phyloP scores from a whole-genome alignment of 2,888 invertebrate species.

The Macrosoma leucophasiata region DNA sequence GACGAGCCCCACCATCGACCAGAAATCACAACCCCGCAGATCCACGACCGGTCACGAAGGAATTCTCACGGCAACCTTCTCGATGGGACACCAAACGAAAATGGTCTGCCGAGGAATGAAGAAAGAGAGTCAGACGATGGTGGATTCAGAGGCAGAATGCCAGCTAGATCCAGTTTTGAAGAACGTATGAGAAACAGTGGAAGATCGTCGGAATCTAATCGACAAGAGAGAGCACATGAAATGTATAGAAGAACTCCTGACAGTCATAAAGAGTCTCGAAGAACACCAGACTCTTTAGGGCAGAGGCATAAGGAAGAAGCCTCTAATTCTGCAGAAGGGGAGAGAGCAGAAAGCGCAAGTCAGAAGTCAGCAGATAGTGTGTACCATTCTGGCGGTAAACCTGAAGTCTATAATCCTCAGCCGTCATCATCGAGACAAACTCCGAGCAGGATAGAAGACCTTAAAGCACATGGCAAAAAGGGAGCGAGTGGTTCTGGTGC shows the following conservation, averaged over 20 bases:
- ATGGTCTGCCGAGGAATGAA: conserved; percentile 44
- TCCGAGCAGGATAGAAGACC: conserved; percentile 66
- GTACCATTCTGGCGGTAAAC: conserved; percentile 71
- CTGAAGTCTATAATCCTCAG: conserved; percentile 56
- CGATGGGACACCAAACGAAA: conserved; percentile 56
- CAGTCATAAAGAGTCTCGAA: conserved; percentile 39
- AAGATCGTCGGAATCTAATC: conserved; percentile 54
- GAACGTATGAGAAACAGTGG: conserved; percentile 66
- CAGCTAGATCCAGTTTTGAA: conserved; percentile 55
- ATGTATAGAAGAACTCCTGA: conserved; percentile 60
- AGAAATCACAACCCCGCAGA: conserved; percentile 54
- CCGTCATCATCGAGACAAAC: conserved; percentile 68
- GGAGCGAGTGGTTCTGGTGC: conserved; percentile 75
- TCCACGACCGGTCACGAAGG: conserved; percentile 60
- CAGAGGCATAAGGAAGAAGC: conserved; percentile 54
- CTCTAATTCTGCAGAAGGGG: conserved; percentile 37
- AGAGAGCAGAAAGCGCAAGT: conserved; percentile 61
- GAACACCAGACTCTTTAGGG: conserved; percentile 53
- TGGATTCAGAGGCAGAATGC: conserved; percentile 71
- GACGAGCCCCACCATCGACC: conserved; percentile 60
- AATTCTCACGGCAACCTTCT: conserved; percentile 78
- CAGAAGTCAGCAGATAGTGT: conserved; percentile 75
- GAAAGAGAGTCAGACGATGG: conserved; percentile 78
- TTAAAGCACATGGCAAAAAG: conserved; percentile 62
- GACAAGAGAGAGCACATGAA: conserved; percentile 43